These are phyloP conservation scores for Acrobasis suavella DNA, from an alignment of 2,888 invertebrate species.

Conservation along the genomic window DNA sequence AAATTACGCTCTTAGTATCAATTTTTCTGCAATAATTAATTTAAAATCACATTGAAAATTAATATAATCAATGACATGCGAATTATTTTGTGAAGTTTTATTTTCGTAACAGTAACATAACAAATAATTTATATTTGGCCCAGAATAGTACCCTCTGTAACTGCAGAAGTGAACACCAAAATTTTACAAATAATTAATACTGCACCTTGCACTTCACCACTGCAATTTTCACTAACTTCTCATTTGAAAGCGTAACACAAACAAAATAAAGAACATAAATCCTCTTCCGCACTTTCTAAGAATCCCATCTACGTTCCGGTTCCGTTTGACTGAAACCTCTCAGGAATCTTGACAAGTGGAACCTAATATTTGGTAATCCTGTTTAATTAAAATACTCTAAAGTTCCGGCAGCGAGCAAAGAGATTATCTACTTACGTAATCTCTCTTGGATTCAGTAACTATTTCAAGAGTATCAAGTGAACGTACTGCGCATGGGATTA, in stretches of 20 bases:
- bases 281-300: not conserved
- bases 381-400: conserved; percentile 34
- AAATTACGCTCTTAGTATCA: too few species aligned
- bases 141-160: too few species aligned
- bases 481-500: conserved; percentile 34
- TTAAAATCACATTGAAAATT: too few species aligned
- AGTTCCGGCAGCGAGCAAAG: conserved; percentile 29
- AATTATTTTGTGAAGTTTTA: too few species aligned
- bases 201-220: not conserved
- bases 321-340: conserved; percentile 11
- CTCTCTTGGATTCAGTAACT: conserved; percentile 30
- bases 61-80: too few species aligned
- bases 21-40: too few species aligned
- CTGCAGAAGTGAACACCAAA: too few species aligned
- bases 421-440: conserved; percentile 35
- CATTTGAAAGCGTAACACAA: conserved; percentile 1
- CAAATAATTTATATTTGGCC: too few species aligned
- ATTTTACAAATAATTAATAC: too few species aligned
- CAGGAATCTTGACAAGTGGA: conserved; percentile 21
- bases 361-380: conserved; percentile 29
- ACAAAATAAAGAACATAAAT: conserved; percentile 2
- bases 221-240: not conserved
- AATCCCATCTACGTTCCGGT: conserved; percentile 3
- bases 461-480: conserved; percentile 34
- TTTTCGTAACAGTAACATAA: too few species aligned